Evolutionary conservation across 2,113 vertebrate genomes (phyloP).

Genomic region (Leiothrix lutea): DNA sequence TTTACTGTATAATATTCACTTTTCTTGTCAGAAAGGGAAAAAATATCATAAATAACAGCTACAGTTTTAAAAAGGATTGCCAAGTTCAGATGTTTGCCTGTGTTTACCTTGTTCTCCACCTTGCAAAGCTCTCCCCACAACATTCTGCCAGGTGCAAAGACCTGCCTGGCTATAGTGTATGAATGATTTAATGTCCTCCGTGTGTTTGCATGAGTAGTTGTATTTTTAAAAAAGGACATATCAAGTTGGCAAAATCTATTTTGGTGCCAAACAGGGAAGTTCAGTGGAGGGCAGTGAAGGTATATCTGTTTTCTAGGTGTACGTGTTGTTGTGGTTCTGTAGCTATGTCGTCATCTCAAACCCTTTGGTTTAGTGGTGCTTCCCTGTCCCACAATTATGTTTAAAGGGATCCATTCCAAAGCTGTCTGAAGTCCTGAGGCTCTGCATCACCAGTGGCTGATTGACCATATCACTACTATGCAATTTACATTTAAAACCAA

Average conservation of each 20-base stretch:
- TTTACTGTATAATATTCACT: not conserved
- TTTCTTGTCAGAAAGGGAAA: not conserved
- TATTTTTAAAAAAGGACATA: not conserved
- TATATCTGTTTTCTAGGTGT: not conserved
- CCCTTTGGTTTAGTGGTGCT: not conserved
- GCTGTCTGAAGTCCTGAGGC: not conserved
- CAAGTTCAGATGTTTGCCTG: not conserved
- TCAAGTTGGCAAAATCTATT: not conserved
- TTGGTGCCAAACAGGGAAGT: not conserved
- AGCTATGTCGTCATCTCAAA: not conserved
- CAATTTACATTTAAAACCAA: not conserved
- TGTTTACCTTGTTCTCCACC: not conserved
- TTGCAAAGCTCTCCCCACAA: not conserved
- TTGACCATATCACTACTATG: rapidly evolving
- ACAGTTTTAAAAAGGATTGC: not conserved
- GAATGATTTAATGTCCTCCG: not conserved
- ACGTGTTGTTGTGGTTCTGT: not conserved
- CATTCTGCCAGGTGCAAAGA: not conserved
- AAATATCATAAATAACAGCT: not conserved
- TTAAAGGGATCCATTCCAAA: not conserved
- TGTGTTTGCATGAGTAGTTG: not conserved
- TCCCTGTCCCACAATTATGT: not conserved
- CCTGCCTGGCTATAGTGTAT: not conserved
- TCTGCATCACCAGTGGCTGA: not conserved
- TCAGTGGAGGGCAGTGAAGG: not conserved